phyloP scores from a whole-genome alignment of 1,140 invertebrate species.

The Akabosia matsudoensis region DNA sequence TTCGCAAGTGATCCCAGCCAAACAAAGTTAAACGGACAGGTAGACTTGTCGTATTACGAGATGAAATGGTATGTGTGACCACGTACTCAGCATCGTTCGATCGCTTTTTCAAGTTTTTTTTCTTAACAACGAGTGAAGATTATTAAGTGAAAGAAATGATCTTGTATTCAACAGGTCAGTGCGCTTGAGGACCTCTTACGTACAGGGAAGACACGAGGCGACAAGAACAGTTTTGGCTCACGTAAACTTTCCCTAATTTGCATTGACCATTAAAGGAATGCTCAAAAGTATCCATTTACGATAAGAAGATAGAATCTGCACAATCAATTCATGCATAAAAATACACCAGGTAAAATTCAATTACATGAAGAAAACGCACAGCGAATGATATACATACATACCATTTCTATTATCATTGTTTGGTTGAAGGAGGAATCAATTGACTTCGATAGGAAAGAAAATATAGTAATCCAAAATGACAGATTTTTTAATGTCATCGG shows the following conservation, averaged over 20 bases:
- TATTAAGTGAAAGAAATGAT: background rate
- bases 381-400: background rate
- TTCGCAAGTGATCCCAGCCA: background rate
- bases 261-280: conserved; percentile 13
- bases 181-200: background rate
- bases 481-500: too few relatives aligned
- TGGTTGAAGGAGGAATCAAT: too few relatives aligned
- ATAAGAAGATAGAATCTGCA: background rate
- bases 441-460: too few relatives aligned
- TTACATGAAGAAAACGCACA: background rate
- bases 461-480: too few relatives aligned
- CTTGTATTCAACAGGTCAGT: conserved; percentile 8
- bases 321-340: conserved; percentile 7
- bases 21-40: too few relatives aligned
- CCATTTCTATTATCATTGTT: too few relatives aligned
- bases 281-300: background rate
- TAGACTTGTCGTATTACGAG: too few relatives aligned
- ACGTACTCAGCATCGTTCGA: too few relatives aligned
- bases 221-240: background rate
- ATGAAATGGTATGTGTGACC: too few relatives aligned
- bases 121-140: too few relatives aligned
- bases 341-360: conserved; percentile 10
- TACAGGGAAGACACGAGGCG: background rate
- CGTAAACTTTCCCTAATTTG: conserved; percentile 16
- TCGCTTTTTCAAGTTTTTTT: too few relatives aligned